Evolutionary conservation across 2,113 vertebrate genomes (phyloP).

Genomic region (Rattus norvegicus): GRCr8 NC_086026.1:39726001-39726500

Average conservation of each 20-base stretch:
- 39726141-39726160: neutral
- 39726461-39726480: neutral
- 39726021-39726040: fast-evolving
- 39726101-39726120: neutral
- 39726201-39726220: neutral
- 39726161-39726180: neutral
- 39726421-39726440: neutral
- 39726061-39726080: neutral
- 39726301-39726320: neutral
- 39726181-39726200: neutral
- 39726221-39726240: neutral
- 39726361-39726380: conserved; percentile 31
- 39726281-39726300: neutral
- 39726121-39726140: neutral
- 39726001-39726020: neutral
- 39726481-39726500: neutral
- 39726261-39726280: neutral
- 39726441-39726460: neutral
- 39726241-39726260: neutral
- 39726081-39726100: neutral
- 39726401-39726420: neutral
- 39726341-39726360: conserved; percentile 19
- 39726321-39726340: conserved; percentile 1
- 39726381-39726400: neutral
- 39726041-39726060: fast-evolving